phyloP scores from a whole-genome alignment of 2,797 vertebrate genomes.

The Percopsis omiscomaycus region DNA sequence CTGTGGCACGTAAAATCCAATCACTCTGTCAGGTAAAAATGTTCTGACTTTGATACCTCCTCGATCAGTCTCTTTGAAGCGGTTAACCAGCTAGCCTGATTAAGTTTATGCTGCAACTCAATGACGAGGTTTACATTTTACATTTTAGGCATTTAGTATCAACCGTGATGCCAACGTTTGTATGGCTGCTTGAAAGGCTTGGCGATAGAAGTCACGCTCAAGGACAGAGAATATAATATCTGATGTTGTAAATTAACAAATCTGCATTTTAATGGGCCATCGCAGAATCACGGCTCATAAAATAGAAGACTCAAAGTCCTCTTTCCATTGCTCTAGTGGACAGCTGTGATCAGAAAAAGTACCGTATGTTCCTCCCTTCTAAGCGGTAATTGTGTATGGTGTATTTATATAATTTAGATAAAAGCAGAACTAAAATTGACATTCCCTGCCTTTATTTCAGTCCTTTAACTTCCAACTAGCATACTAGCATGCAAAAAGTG shows the following conservation, averaged over 20 bases:
- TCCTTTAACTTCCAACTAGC: no score
- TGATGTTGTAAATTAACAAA: constrained; percentile 32
- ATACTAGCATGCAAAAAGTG: no score
- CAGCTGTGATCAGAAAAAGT: neutral
- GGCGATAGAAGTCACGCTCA: constrained; percentile 20
- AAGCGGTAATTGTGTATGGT: constrained; percentile 6
- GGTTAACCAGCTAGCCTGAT: no score
- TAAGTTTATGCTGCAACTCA: no score
- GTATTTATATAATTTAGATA: neutral
- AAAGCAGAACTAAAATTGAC: neutral
- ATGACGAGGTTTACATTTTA: no score
- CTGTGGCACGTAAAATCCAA: no score
- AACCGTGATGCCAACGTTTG: neutral
- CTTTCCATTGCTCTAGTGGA: constrained; percentile 17
- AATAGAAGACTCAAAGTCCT: constrained; percentile 22
- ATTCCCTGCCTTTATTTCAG: no score
- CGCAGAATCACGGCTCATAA: constrained; percentile 21
- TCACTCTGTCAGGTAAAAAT: no score
- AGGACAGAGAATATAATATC: constrained; percentile 23
- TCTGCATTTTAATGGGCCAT: constrained; percentile 53
- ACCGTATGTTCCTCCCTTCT: neutral
- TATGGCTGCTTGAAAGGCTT: constrained; percentile 1
- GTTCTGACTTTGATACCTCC: no score
- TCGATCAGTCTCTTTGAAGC: no score
- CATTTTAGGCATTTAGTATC: no score